Evolutionary conservation across 2,888 invertebrate species (phyloP), one percentile per base, ranked within the genome.

Genomic region (Alloplasta piceator): DNA sequence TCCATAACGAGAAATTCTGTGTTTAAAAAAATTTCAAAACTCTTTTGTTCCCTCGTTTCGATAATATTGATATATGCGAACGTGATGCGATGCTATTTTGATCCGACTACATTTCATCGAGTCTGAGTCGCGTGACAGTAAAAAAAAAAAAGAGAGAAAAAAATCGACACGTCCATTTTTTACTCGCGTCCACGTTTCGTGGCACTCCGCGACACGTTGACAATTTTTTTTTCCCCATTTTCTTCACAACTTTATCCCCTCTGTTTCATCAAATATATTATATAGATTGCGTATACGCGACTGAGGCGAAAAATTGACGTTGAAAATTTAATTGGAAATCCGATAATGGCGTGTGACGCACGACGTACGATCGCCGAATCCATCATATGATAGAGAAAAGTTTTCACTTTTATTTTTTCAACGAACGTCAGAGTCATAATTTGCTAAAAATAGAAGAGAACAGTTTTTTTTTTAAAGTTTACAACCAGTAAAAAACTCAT

Each of bases 291-390:
- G 39, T 26, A 39, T 14, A 63, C 56, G 68, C 52, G 48, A 73
- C 72, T 41, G 41, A 50, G 46, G 64, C 61, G 68, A 60, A 66
- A 74, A 74, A 71, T 74, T 64, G 73, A 52, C 70, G 70, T 61
- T 43, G 73, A 39, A 66, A 52, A 70, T 74, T 74, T 74, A 81
- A 78, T 81, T 78, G 78, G 64, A 74, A 74, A 81, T 70, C 64
- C 70, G 73, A 78, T 81, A 78, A 81, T 81, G 63, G 55, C 55
- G 50, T 60, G 64, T n/a, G n/a, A n/a, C n/a, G 26, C 26, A 81
- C 73, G 70, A 56, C 41, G 6, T 56, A 36, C 68, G 43, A 64
- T 77, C 77, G 70, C 68, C 60, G 68, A 78, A 26, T 26, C 26
- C 26, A 26, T 26, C 26, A 26, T 26, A 26, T 26, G 3, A 26